Base-by-base conservation (phyloP, 2,888 invertebrate species). In the Pristionchus maxplancki region DNA sequence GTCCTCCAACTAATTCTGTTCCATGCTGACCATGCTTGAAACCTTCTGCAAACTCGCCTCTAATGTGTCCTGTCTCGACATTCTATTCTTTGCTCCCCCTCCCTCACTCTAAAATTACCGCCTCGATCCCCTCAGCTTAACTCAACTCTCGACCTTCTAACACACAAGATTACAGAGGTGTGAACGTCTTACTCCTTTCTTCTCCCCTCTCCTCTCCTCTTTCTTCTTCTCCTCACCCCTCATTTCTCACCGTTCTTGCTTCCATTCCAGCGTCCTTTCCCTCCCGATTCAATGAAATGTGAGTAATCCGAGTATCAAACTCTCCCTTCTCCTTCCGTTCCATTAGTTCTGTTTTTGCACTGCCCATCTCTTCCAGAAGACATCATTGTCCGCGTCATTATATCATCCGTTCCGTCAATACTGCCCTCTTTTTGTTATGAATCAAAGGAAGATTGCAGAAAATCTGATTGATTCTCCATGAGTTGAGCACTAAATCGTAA, bases 301-400 rank as follows among this genome's bases (percentile, higher is more conserved):
- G 82, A 82, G 82, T 82, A 82, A 82, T 82, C 82, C 82, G n/a
- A 82, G 50, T 82, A 82, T 82, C 50, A 82, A 82, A 82, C 82
- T 78, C 44, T 28, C 50, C 28, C 31, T n/a, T 50, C 24, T 13
- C 37, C 85, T 58, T 62, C 50, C 85, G 28, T 58, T 40, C 50
- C 62, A 85, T 62, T 83, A 24, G 28, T 53, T 85, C 15, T 15
- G 58, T n/a, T 53, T 48, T 85, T 62, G 85, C 62, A 44, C 17
- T 62, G 34, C 74, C 31, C 40, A 74, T 31, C n/a, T 24, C n/a
- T 31, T 34, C 34, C 9, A 44, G 74, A 74, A 74, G n/a, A 8
- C 74, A 37, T 74, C n/a, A 64, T 74, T 67, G 13, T 67, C 67
- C 67, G 67, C 67, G 37, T 34, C 67, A 34, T 67, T 67, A 2